Conservation (phyloP, 2,113 vertebrate genomes). For the Leucosticte australis region DNA sequence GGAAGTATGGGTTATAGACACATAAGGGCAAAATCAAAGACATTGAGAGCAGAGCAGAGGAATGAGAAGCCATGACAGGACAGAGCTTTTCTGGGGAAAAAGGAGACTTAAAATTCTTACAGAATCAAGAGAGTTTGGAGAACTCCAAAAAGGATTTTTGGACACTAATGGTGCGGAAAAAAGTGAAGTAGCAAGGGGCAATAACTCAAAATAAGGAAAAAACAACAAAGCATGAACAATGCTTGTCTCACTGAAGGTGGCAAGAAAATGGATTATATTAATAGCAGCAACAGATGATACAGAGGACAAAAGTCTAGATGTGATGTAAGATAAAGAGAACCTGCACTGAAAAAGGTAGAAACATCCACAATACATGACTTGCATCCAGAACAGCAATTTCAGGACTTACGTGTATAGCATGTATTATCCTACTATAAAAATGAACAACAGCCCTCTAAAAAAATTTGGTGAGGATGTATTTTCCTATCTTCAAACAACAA, state of each 20-base stretch:
- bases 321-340: not conserved
- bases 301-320: not conserved
- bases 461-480: not conserved
- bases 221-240: not conserved
- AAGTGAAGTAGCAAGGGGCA: not conserved
- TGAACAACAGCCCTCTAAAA: not conserved
- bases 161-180: not conserved
- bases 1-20: not conserved
- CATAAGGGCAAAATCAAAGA: not conserved
- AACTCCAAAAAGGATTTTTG: not conserved
- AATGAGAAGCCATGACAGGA: not conserved
- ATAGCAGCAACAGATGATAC: not conserved
- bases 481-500: not conserved
- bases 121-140: not conserved
- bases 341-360: not conserved
- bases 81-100: not conserved
- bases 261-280: not conserved
- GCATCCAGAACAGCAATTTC: not conserved
- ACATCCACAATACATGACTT: not conserved
- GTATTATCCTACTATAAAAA: not conserved
- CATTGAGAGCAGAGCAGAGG: not conserved
- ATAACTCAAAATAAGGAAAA: not conserved
- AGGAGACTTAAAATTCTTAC: not conserved
- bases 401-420: not conserved
- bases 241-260: not conserved